Evolutionary conservation across 2,113 vertebrate genomes (phyloP), one percentile per base, ranked within the genome.

Genomic region (Cavia aperea): DNA sequence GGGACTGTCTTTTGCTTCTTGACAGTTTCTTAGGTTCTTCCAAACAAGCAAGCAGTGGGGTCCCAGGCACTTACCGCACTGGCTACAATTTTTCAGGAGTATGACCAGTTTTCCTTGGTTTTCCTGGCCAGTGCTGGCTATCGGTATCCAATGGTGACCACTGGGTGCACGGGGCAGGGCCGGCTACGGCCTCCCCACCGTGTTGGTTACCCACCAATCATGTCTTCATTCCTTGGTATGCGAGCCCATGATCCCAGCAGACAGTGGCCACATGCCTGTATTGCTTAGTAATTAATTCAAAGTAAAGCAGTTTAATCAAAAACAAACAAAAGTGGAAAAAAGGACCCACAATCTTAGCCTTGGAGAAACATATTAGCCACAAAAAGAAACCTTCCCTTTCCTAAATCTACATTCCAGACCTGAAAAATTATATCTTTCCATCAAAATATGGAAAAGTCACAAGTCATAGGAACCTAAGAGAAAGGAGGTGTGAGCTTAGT

Each of bases 401-500:
- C n/a, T 51, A 79, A 90, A 70, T 56, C 11, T 4, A 84, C 16
- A 88, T 73, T 58, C 58, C 54, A 2, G n/a, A 5, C 23, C 19
- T 92, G 31, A 18, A 77, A 90, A 94, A 60, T 4, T 29, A 31
- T 60, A 18, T 9, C 24, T 93, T 91, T 91, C 72, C 7, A 66
- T 36, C 6, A 68, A 91, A 78, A 73, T 4, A 0, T 13, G 81
- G 19, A 79, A 56, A 89, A 90, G 33, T 81, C 70, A 65, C 60
- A 95, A 94, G 51, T 51, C 94, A 77, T 75, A 93, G 95, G 51
- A 29, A 29, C 79, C 93, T 96, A 91, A 58, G 83, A 89, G 83
- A 75, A 92, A 95, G 19, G 95, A 94, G 94, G 39, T 31, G 88
- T 94, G 89, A 88, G 5, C 56, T 95, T 93, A 96, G 79, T 91